A percentile compares a stretch with the other conserved stretches of the same genome.
phyloP scores from a whole-genome alignment of 2,888 invertebrate species.

The Gerris lacustris region DNA sequence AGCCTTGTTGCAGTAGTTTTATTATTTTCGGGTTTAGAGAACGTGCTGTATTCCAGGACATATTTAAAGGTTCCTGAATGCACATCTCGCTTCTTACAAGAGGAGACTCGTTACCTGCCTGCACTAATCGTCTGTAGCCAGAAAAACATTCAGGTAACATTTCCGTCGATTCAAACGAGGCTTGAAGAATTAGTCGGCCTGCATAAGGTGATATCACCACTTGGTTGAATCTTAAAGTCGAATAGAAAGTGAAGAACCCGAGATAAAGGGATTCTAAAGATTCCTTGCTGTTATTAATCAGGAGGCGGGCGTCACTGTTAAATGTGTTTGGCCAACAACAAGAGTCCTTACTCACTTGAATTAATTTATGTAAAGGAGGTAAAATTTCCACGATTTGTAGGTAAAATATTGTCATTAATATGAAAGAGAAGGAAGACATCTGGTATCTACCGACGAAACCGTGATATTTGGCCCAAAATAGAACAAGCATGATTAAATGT shows the following conservation, averaged over 20 bases:
- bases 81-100: background rate
- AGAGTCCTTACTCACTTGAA: background rate
- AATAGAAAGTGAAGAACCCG: constrained; percentile 3
- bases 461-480: constrained; percentile 3
- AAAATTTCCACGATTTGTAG: constrained; percentile 1
- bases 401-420: background rate
- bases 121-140: background rate
- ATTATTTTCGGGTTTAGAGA: background rate
- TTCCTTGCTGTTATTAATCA: background rate
- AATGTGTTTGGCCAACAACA: background rate
- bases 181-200: background rate
- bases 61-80: background rate
- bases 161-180: background rate
- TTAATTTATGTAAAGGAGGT: constrained; percentile 2
- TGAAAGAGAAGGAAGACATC: background rate
- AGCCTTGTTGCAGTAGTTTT: background rate
- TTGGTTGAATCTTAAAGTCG: background rate
- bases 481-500: background rate
- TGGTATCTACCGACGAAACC: background rate
- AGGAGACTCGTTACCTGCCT: background rate
- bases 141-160: background rate
- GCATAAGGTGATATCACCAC: background rate
- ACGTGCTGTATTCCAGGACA: background rate
- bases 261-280: constrained; percentile 2
- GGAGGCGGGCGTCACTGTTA: background rate